Conservation (phyloP, 2,797 vertebrate genomes). For the Valencia hispanica region DNA sequence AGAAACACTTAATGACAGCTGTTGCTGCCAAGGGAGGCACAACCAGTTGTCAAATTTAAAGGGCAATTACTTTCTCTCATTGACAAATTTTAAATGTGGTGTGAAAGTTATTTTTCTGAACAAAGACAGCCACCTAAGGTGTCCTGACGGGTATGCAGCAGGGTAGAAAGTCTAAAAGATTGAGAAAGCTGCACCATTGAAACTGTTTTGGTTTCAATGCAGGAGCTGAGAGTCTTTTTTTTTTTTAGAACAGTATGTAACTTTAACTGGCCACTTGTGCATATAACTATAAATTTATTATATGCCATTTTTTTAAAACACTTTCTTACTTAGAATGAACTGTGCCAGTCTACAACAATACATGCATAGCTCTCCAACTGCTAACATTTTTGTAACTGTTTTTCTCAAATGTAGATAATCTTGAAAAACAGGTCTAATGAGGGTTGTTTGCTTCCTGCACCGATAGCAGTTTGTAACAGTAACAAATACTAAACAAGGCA, state of each 20-base stretch:
- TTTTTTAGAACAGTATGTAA: background rate
- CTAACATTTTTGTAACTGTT: background rate
- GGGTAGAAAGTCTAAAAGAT: background rate
- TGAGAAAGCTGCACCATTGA: too few species aligned
- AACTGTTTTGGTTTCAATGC: too few species aligned
- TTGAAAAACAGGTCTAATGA: background rate
- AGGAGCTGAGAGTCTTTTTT: background rate
- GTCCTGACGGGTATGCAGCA: background rate
- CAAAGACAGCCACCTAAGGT: background rate
- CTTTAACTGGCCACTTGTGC: background rate
- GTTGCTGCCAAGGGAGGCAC: background rate
- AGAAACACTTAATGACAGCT: background rate
- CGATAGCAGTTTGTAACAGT: constrained; percentile 16
- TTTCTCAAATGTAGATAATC: constrained; percentile 8
- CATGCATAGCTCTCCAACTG: background rate
- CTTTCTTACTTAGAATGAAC: background rate
- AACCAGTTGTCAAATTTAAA: background rate
- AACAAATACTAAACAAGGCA: constrained; percentile 57
- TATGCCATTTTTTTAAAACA: background rate
- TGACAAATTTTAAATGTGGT: background rate
- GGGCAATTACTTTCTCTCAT: background rate
- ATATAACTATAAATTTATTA: background rate
- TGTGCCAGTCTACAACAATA: background rate
- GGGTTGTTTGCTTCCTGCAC: background rate
- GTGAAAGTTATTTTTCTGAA: background rate